phyloP scores from a whole-genome alignment of 1,140 invertebrate species.

The Bombus pyrosoma region DNA sequence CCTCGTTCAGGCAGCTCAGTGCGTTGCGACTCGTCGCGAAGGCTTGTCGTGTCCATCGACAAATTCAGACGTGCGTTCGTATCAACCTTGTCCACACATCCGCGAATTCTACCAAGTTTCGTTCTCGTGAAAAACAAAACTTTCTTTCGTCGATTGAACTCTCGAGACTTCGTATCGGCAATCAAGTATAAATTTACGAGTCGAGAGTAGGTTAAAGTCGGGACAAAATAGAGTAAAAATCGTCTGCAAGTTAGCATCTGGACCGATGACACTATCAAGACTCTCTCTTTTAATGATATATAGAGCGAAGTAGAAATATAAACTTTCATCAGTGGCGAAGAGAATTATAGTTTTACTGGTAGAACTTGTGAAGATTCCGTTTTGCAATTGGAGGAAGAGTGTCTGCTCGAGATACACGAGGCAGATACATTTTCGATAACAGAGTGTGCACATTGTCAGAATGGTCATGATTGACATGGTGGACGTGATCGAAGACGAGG shows the following conservation, averaged over 20 bases:
- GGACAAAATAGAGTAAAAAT: not conserved
- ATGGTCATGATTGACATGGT: constrained; percentile 82
- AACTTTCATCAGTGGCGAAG: not conserved
- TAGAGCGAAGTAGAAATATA: not conserved
- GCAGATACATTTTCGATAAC: not conserved
- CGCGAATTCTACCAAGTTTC: too few relatives aligned
- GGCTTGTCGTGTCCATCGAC: constrained; percentile 10
- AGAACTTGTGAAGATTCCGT: not conserved
- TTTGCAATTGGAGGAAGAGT: not conserved
- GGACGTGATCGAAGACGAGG: constrained; percentile 78
- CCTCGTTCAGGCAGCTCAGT: constrained; percentile 52
- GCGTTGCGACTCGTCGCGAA: constrained; percentile 38
- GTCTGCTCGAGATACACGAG: too few relatives aligned
- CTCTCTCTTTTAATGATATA: not conserved
- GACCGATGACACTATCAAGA: constrained; percentile 7
- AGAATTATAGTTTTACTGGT: not conserved
- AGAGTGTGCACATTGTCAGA: constrained; percentile 42
- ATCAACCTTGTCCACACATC: too few relatives aligned
- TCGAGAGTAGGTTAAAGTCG: too few relatives aligned
- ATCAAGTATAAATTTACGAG: too few relatives aligned
- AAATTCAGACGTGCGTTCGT: too few relatives aligned
- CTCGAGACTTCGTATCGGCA: not conserved
- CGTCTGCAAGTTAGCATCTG: not conserved
- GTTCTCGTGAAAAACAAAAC: too few relatives aligned
- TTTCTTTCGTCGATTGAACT: not conserved